Evolutionary conservation across 2,113 vertebrate genomes (phyloP).

Genomic region (Cyprinodon variegatus): DNA sequence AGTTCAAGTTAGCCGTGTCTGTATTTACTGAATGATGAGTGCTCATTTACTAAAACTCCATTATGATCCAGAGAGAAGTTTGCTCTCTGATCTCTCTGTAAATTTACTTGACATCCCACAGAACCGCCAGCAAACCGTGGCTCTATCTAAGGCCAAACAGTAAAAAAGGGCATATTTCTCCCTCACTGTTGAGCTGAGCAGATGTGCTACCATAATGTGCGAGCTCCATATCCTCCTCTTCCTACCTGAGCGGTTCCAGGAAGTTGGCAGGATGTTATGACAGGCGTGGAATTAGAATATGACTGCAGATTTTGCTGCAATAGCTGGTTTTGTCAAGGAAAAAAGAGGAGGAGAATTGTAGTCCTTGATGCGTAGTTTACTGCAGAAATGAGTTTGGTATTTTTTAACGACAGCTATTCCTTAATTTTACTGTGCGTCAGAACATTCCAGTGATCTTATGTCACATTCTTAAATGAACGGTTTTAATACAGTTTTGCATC

Average conservation of each 20-base stretch:
- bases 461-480: slow-evolving; percentile 5
- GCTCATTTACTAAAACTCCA: slow-evolving; percentile 4
- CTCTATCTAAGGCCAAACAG: slow-evolving; percentile 11
- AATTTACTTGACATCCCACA: slow-evolving; percentile 5
- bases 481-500: slow-evolving; percentile 11
- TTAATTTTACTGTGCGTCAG: slow-evolving; percentile 33
- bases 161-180: slow-evolving; percentile 8
- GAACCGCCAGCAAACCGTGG: not conserved
- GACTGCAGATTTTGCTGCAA: slow-evolving; percentile 24
- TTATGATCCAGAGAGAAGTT: not conserved
- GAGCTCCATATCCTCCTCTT: slow-evolving; percentile 30
- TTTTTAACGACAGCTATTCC: slow-evolving; percentile 62
- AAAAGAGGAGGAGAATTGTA: slow-evolving; percentile 26
- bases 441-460: slow-evolving; percentile 24
- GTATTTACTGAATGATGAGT: not conserved
- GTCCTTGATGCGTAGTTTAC: slow-evolving; percentile 56
- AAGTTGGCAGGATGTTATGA: slow-evolving; percentile 37
- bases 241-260: slow-evolving; percentile 48
- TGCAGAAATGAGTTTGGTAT: slow-evolving; percentile 46
- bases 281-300: slow-evolving; percentile 44
- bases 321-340: slow-evolving; percentile 3
- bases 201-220: slow-evolving; percentile 51
- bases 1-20: not conserved
- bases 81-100: slow-evolving; percentile 1
- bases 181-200: slow-evolving; percentile 27